Percentiles rank a stretch among this genome's conserved stretches.
Conservation (phyloP, 2,888 invertebrate genomes). For the Stenchaetothrips biformis region DNA sequence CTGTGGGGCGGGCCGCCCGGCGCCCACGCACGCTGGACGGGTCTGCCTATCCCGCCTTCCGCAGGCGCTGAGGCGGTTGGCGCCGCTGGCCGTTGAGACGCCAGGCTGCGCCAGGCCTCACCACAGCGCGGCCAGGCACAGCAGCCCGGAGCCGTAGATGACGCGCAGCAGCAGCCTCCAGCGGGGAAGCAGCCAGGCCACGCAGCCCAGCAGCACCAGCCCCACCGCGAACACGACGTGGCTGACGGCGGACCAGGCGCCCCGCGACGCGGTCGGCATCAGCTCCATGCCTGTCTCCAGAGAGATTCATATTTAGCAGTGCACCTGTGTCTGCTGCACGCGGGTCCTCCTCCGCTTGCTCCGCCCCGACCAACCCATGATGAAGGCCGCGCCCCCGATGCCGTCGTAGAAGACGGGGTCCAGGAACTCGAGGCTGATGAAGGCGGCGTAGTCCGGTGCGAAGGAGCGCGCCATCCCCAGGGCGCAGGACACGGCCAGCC, state of each 20-base stretch:
- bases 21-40: too few relatives aligned
- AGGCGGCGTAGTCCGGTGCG: constrained; percentile 64
- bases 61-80: too few relatives aligned
- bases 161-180: constrained; percentile 64
- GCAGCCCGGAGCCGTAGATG: constrained; percentile 61
- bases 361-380: constrained; percentile 54
- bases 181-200: constrained; percentile 57
- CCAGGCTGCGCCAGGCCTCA: constrained; percentile 37
- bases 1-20: too few relatives aligned
- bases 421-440: constrained; percentile 63
- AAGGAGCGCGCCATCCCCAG: constrained; percentile 64
- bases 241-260: constrained; percentile 43
- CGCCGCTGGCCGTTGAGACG: too few relatives aligned
- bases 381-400: constrained; percentile 66
- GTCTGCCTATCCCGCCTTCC: too few relatives aligned
- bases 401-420: constrained; percentile 66
- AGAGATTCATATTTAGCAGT: too few relatives aligned
- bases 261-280: not conserved
- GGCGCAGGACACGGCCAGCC: constrained; percentile 57
- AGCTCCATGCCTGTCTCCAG: not conserved
- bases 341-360: too few relatives aligned
- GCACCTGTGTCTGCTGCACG: too few relatives aligned
- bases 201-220: constrained; percentile 56
- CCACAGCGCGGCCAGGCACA: constrained; percentile 63
- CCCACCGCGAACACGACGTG: constrained; percentile 62